Evolutionary conservation across 2,797 vertebrate species (phyloP).

Genomic region (Apogon hyalosoma): DNA sequence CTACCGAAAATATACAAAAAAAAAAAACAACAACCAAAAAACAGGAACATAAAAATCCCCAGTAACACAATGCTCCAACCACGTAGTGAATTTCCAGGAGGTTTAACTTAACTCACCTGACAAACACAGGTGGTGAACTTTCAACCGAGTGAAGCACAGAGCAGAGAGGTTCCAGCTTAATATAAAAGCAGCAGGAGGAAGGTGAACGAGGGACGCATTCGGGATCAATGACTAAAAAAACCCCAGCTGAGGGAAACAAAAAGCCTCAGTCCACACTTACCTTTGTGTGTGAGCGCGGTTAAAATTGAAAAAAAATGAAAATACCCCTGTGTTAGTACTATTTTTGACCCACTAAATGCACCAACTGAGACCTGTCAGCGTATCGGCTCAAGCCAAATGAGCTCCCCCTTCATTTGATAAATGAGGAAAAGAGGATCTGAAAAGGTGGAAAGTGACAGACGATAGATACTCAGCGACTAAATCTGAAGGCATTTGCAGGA

Average conservation of each 20-base stretch:
- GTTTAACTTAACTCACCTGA: slow-evolving; percentile 19
- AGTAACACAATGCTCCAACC: neutral
- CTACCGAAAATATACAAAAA: neutral
- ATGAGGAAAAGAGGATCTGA: slow-evolving; percentile 33
- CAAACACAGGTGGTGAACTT: slow-evolving; percentile 27
- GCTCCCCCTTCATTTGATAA: slow-evolving; percentile 41
- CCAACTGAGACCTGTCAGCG: slow-evolving; percentile 24
- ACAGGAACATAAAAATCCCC: neutral
- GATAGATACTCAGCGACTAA: slow-evolving; percentile 33
- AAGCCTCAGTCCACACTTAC: neutral
- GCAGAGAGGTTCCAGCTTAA: slow-evolving; percentile 31
- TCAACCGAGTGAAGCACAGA: slow-evolving; percentile 20
- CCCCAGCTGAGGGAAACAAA: slow-evolving; percentile 7
- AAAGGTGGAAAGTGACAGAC: slow-evolving; percentile 51
- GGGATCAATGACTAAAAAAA: slow-evolving; percentile 21
- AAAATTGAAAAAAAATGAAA: neutral
- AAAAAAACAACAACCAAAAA: too few species aligned
- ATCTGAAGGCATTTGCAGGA: slow-evolving; percentile 47
- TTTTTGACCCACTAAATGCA: slow-evolving; percentile 36
- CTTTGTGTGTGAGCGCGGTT: neutral
- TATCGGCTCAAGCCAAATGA: slow-evolving; percentile 35
- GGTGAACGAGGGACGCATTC: slow-evolving; percentile 8
- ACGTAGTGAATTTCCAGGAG: neutral
- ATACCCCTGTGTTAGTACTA: slow-evolving; percentile 5
- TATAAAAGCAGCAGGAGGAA: slow-evolving; percentile 23